Conservation (phyloP, 1,140 invertebrate species). For the Teleogryllus occipitalis region DNA sequence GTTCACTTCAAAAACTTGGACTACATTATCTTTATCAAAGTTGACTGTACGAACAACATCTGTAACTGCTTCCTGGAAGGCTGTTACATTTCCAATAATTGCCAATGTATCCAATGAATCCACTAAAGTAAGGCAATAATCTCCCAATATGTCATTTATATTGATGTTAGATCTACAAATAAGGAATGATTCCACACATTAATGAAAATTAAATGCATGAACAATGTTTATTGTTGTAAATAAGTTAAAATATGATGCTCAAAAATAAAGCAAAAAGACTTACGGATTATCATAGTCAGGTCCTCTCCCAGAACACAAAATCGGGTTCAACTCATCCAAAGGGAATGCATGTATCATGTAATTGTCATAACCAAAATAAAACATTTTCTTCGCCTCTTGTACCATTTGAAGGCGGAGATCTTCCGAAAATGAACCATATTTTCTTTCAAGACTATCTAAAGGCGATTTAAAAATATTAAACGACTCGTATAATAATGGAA, state of each 20-base stretch:
- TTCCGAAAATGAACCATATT: constrained; percentile 39
- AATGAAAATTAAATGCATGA: constrained; percentile 31
- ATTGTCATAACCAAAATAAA: constrained; percentile 56
- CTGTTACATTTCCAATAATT: constrained; percentile 53
- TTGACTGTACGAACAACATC: constrained; percentile 50
- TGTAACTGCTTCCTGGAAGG: constrained; percentile 53
- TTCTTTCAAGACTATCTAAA: constrained; percentile 38
- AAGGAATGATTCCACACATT: constrained; percentile 46
- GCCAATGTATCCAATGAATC: constrained; percentile 58
- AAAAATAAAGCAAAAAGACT: constrained; percentile 26
- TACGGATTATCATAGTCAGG: constrained; percentile 54
- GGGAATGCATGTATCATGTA: constrained; percentile 60
- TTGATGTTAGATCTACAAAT: constrained; percentile 56
- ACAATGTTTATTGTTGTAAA: constrained; percentile 2
- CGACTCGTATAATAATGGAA: constrained; percentile 11
- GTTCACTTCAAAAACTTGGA: constrained; percentile 64
- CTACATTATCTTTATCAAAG: constrained; percentile 55
- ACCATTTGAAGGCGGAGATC: constrained; percentile 33
- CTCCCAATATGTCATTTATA: constrained; percentile 64
- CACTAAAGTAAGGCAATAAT: constrained; percentile 59
- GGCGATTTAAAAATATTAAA: constrained; percentile 33
- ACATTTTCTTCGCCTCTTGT: constrained; percentile 42
- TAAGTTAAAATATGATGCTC: not conserved
- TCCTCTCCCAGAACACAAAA: constrained; percentile 48
- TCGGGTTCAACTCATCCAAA: constrained; percentile 55